Evolutionary conservation across 2,113 vertebrate species (phyloP).

Genomic region (Gymnocephalus cernua): DNA sequence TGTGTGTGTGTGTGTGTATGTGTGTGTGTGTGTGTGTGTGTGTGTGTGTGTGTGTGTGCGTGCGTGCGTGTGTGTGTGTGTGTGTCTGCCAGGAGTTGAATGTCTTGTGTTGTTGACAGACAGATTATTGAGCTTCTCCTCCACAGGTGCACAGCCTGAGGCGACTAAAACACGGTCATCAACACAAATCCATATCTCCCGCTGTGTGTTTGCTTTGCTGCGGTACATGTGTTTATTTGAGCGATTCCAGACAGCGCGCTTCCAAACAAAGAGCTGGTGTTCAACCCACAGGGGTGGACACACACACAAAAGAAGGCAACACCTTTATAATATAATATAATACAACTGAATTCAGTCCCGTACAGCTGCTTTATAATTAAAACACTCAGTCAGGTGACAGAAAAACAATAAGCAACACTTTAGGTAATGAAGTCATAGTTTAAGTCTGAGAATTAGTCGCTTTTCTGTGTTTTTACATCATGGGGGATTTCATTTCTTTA

Average conservation of each 20-base stretch:
- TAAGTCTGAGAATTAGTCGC: background rate
- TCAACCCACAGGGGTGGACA: background rate
- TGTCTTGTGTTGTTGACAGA: constrained; percentile 11
- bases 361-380: background rate
- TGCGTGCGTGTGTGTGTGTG: no score
- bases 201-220: constrained; percentile 37
- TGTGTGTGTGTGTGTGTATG: no score
- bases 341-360: background rate
- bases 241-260: constrained; percentile 8
- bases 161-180: constrained; percentile 35
- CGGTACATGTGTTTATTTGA: constrained; percentile 21
- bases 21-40: no score
- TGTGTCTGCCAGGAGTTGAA: background rate
- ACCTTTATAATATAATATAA: background rate
- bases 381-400: background rate
- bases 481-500: no score
- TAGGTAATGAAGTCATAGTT: background rate
- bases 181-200: constrained; percentile 59
- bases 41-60: no score
- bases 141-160: constrained; percentile 50
- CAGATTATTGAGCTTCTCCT: constrained; percentile 46
- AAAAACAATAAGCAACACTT: background rate
- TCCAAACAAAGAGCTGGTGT: constrained; percentile 40
- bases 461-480: background rate
- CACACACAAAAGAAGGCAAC: background rate